These are phyloP conservation scores for Andricus grossulariae DNA, from an alignment of 1,140 invertebrate genomes.

Conservation along the genomic window DNA sequence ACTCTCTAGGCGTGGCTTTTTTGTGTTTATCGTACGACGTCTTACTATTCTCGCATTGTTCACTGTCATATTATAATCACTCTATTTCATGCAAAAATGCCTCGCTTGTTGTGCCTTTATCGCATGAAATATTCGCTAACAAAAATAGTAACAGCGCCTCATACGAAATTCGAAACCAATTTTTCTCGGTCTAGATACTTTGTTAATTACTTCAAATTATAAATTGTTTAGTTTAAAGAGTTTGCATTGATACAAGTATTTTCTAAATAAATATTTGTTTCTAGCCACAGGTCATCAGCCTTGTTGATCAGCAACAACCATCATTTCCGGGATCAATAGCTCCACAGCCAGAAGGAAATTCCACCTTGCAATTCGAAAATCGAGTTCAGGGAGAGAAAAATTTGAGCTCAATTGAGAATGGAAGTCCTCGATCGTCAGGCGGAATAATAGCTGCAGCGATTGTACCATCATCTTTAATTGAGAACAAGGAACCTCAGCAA, in stretches of 20 bases:
- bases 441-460: slow-evolving; percentile 31
- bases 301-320: slow-evolving; percentile 67
- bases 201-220: too few relatives aligned
- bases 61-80: too few relatives aligned
- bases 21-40: too few relatives aligned
- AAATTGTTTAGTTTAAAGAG: too few relatives aligned
- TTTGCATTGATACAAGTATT: too few relatives aligned
- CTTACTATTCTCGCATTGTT: too few relatives aligned
- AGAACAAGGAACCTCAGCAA: slow-evolving; percentile 60
- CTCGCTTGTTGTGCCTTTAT: too few relatives aligned
- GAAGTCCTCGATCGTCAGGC: slow-evolving; percentile 1
- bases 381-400: not conserved
- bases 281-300: slow-evolving; percentile 61
- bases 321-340: slow-evolving; percentile 60
- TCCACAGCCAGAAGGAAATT: slow-evolving; percentile 54
- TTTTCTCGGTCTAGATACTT: not conserved
- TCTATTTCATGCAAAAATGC: too few relatives aligned
- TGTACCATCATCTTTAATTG: slow-evolving; percentile 38
- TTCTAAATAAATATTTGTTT: not conserved
- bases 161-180: slow-evolving; percentile 43
- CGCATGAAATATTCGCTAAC: slow-evolving; percentile 26
- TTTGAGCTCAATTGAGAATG: slow-evolving; percentile 10
- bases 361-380: too few relatives aligned
- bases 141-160: slow-evolving; percentile 40
- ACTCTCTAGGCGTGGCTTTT: too few relatives aligned